Evolutionary conservation across 2,888 invertebrate species (phyloP).

Genomic region (Orthosia gothica): DNA sequence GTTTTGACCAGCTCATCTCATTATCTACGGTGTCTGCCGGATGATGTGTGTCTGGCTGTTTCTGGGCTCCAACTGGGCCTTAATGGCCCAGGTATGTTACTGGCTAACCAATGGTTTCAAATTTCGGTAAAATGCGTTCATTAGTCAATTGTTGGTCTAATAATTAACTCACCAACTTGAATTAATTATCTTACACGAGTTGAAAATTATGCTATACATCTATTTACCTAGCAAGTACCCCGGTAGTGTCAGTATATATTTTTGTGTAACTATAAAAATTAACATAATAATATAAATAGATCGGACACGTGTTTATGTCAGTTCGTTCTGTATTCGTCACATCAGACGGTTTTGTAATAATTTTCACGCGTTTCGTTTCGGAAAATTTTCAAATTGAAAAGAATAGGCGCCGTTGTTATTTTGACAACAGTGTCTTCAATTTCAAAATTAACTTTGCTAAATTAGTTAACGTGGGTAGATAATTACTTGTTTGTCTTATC

Average conservation of each 20-base stretch:
- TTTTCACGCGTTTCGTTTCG: conserved; percentile 41
- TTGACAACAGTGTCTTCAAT: conserved; percentile 38
- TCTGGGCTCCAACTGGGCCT: too few relatives aligned
- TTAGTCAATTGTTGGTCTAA: too few relatives aligned
- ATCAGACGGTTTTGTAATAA: conserved; percentile 32
- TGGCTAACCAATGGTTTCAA: too few relatives aligned
- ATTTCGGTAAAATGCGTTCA: too few relatives aligned
- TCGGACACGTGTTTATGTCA: conserved; percentile 23
- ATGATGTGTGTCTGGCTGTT: not conserved
- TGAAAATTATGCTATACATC: not conserved
- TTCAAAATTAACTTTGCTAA: conserved; percentile 27
- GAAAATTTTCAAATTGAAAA: conserved; percentile 40
- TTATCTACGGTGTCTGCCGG: not conserved
- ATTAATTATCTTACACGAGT: not conserved
- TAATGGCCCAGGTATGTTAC: too few relatives aligned
- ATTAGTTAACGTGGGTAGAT: conserved; percentile 25
- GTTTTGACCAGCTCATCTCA: not conserved
- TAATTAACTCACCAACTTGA: too few relatives aligned
- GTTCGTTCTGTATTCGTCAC: conserved; percentile 52
- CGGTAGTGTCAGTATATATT: not conserved
- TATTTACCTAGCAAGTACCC: not conserved
- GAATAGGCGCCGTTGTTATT: conserved; percentile 43
- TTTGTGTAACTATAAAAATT: conserved; percentile 32
- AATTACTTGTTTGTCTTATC: conserved; percentile 31
- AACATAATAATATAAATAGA: conserved; percentile 14